These are phyloP conservation scores for Catalaphyllia jardinei DNA, from an alignment of 64 coral and sea anemone species.

Conservation along the genomic window DNA sequence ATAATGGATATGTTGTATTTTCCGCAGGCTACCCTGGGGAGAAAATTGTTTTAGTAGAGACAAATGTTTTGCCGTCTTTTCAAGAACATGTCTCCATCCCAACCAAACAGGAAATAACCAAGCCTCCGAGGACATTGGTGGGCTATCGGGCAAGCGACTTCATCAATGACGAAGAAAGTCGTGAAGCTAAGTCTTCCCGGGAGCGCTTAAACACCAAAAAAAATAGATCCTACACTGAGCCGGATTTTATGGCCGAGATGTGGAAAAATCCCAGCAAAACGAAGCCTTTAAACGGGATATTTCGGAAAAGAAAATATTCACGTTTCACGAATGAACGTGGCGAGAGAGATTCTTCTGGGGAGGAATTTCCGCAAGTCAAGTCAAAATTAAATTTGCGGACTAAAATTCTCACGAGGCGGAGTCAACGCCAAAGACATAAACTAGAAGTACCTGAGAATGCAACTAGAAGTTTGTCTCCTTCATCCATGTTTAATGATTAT, in stretches of 20 bases:
- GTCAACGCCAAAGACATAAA: slow-evolving; percentile 11
- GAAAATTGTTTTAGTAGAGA: neutral
- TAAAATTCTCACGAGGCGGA: slow-evolving; percentile 3
- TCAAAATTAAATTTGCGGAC: neutral
- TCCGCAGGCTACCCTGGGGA: neutral
- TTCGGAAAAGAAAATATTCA: slow-evolving; percentile 13
- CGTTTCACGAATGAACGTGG: neutral
- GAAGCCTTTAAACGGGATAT: neutral
- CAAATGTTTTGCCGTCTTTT: neutral
- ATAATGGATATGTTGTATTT: neutral
- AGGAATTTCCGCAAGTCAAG: neutral
- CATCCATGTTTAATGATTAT: neutral
- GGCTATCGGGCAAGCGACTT: neutral
- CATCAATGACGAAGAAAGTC: neutral
- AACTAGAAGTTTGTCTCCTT: neutral
- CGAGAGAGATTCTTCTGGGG: neutral
- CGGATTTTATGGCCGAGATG: slow-evolving; percentile 14
- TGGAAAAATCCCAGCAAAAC: neutral
- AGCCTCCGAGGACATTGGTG: neutral
- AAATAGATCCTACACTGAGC: neutral
- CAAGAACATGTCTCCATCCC: neutral
- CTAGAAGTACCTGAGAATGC: neutral
- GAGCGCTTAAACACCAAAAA: neutral
- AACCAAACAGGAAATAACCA: neutral
- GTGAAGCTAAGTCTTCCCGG: neutral